These are phyloP conservation scores for Chaitophorus viminalis DNA, from an alignment of 2,888 invertebrate genomes.

Conservation along the genomic window DNA sequence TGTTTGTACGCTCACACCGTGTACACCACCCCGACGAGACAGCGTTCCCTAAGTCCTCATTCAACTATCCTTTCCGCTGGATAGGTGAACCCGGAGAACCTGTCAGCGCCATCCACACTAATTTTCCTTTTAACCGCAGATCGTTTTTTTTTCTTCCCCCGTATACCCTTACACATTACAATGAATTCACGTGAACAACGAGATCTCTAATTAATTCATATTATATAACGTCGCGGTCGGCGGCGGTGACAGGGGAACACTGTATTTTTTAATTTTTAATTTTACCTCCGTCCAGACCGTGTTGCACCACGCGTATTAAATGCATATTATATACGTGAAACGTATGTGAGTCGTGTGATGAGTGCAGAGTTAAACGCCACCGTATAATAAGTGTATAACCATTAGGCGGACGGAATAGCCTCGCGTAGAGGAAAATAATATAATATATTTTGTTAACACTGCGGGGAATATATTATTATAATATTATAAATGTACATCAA, in stretches of 20 bases:
- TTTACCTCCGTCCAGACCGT: background rate
- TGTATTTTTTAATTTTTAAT: background rate
- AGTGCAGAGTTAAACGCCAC: too few relatives aligned
- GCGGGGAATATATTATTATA: too few relatives aligned
- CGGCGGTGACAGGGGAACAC: background rate
- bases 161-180: background rate
- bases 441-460: too few relatives aligned
- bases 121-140: slow-evolving; percentile 51
- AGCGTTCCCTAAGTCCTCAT: slow-evolving; percentile 18
- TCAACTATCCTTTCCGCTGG: slow-evolving; percentile 20
- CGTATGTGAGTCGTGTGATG: too few relatives aligned
- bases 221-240: slow-evolving; percentile 10
- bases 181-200: slow-evolving; percentile 42
- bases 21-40: background rate
- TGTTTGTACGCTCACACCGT: background rate
- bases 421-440: too few relatives aligned
- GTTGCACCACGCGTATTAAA: too few relatives aligned
- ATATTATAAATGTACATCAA: too few relatives aligned
- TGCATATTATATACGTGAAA: too few relatives aligned
- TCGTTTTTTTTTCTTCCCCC: background rate
- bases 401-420: too few relatives aligned
- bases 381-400: too few relatives aligned
- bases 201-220: slow-evolving; percentile 49
- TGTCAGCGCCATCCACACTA: slow-evolving; percentile 55
- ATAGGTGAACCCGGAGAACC: slow-evolving; percentile 12